phyloP scores from a whole-genome alignment of 2,113 vertebrate genomes.

The Ictidomys tridecemlineatus region DNA sequence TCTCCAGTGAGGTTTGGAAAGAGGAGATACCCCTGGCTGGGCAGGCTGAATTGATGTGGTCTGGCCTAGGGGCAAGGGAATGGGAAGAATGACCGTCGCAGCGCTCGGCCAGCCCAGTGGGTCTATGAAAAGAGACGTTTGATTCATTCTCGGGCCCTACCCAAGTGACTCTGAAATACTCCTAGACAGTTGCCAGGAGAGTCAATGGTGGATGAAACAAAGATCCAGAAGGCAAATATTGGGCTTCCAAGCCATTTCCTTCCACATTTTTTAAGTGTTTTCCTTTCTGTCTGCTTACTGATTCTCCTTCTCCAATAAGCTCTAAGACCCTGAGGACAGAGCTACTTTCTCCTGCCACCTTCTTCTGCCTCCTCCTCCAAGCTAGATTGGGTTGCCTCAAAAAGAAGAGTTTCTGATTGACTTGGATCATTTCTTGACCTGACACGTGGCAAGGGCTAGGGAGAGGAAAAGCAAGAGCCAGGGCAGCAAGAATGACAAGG shows the following conservation, averaged over 20 bases:
- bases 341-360: neutral
- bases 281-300: constrained; percentile 27
- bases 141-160: constrained; percentile 77
- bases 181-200: constrained; percentile 83
- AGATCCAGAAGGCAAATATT: constrained; percentile 64
- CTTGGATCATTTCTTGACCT: neutral
- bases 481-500: neutral
- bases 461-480: neutral
- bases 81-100: constrained; percentile 74
- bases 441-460: neutral
- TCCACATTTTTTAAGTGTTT: neutral
- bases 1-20: constrained; percentile 81
- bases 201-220: constrained; percentile 73
- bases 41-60: constrained; percentile 81
- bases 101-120: constrained; percentile 49
- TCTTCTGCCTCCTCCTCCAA: neutral
- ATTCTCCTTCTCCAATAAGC: constrained; percentile 21
- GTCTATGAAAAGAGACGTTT: constrained; percentile 76
- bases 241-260: constrained; percentile 39
- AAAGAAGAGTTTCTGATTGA: neutral
- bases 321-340: neutral
- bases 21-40: constrained; percentile 69
- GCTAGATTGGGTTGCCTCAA: neutral
- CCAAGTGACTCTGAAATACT: constrained; percentile 80
- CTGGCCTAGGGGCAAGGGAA: constrained; percentile 73